Evolutionary conservation across 92 coral and sea anemone genomes (phyloP), one percentile per base, ranked within the genome.

Genomic region (Palythoa heliodiscus): DNA sequence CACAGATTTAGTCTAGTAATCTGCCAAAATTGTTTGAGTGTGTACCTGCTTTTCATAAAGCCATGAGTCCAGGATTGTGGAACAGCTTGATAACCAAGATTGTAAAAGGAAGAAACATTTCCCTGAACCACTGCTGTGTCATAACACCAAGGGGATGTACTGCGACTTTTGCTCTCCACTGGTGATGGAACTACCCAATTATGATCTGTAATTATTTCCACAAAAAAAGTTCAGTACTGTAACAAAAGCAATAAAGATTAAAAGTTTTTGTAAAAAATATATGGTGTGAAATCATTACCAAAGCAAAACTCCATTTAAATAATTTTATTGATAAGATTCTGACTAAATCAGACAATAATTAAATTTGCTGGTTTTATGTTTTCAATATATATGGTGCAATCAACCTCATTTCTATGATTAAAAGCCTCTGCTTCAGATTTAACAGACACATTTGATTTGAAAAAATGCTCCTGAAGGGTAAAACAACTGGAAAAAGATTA

Each of bases 121-220:
- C 84, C 84, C 24, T 79, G 84, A 43, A 79, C 58, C 60, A 79
- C 20, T 79, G 84, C 63, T 64, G 84, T 20, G 22, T 79, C 84
- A 47, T 79, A 79, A 79, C 57, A 79, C 84, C 84, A 79, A 58
- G 84, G 84, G 60, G 84, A 79, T 24, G 73, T 70, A 79, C 84
- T 79, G 64, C 71, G 70, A 58, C 82, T 77, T 47, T 67, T 79
- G 84, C 63, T 79, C 57, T 79, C 84, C 19, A 79, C 84, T 79
- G 73, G 84, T n/a, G 84, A 79, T 79, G 84, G 84, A 20, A 61
- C 24, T 19, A 73, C 84, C 84, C 84, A 79, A 61, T 25, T 79
- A 24, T 72, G 48, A 39, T 79, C 84, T 79, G 17, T 13, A 16
- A 29, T 70, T 48, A 68, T 23, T 23, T 29, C 23, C 9, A 68